Conservation (phyloP, 2,113 vertebrate genomes). For the Serilophus lunatus region DNA sequence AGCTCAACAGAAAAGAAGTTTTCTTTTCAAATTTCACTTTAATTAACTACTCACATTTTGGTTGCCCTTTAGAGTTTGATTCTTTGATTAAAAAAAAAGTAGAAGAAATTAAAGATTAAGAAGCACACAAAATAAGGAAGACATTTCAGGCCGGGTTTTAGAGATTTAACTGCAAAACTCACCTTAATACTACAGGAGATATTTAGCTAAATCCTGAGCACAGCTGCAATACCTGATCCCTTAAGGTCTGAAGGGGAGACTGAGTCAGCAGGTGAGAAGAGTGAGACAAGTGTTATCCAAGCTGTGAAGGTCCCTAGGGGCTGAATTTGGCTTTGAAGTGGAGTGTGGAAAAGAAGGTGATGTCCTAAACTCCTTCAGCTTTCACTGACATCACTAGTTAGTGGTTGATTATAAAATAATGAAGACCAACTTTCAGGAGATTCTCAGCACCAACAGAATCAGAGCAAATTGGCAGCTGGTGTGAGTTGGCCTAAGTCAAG, state of each 20-base stretch:
- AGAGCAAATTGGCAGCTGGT: background rate
- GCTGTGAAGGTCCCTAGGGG: background rate
- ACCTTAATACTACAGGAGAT: background rate
- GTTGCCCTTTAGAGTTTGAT: background rate
- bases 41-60: background rate
- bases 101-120: background rate
- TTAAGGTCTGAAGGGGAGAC: background rate
- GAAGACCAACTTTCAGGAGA: background rate
- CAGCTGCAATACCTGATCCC: background rate
- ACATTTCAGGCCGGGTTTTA: background rate
- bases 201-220: background rate
- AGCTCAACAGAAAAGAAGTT: background rate
- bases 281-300: background rate
- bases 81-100: background rate
- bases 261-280: background rate
- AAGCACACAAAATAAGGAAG: background rate
- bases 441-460: background rate
- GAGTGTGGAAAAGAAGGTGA: background rate
- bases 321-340: background rate
- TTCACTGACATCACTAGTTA: background rate
- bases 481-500: background rate
- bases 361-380: background rate
- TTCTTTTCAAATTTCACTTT: background rate
- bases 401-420: background rate
- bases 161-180: background rate